Evolutionary conservation across 1,140 invertebrate genomes (phyloP).

Genomic region (Ectropis grisescens): DNA sequence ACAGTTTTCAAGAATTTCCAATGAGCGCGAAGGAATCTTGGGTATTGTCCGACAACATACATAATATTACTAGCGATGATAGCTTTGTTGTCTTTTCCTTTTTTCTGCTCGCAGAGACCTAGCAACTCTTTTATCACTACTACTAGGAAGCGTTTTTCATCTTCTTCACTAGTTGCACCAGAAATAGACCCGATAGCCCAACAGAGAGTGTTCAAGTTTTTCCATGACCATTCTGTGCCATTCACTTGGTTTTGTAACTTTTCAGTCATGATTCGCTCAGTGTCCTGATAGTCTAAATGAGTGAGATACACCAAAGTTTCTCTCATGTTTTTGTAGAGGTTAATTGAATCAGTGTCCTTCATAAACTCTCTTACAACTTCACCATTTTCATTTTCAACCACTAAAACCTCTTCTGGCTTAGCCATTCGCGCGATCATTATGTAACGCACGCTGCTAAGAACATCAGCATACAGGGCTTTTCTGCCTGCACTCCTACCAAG

Average conservation of each 20-base stretch:
- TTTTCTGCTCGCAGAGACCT: conserved; percentile 98
- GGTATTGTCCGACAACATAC: conserved; percentile 99
- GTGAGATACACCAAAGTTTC: conserved; percentile 99
- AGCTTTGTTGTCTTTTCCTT: conserved; percentile 99
- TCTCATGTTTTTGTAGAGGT: conserved; percentile 99
- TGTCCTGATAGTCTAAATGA: conserved; percentile 98
- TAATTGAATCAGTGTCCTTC: conserved; percentile 99
- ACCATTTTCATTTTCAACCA: conserved; percentile 99
- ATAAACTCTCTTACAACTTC: conserved; percentile 99
- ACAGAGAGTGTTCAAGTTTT: conserved; percentile 98
- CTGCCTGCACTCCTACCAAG: conserved; percentile 52
- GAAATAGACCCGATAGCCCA: conserved; percentile 99
- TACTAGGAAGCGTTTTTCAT: conserved; percentile 99
- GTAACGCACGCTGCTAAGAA: conserved; percentile 92
- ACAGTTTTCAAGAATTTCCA: conserved; percentile 99
- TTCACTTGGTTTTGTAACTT: conserved; percentile 99
- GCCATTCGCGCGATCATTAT: conserved; percentile 99
- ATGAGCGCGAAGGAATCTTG: conserved; percentile 97
- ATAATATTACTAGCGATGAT: conserved; percentile 99
- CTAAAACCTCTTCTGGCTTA: conserved; percentile 99
- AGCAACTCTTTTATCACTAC: conserved; percentile 99
- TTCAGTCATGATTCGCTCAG: conserved; percentile 99
- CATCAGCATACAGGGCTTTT: conserved; percentile 82
- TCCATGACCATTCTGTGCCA: conserved; percentile 99
- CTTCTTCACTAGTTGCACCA: conserved; percentile 98